A percentile compares a stretch with the other conserved stretches of the same genome.
Conservation (phyloP, 2,888 invertebrate genomes). For the Trisateles emortualis region DNA sequence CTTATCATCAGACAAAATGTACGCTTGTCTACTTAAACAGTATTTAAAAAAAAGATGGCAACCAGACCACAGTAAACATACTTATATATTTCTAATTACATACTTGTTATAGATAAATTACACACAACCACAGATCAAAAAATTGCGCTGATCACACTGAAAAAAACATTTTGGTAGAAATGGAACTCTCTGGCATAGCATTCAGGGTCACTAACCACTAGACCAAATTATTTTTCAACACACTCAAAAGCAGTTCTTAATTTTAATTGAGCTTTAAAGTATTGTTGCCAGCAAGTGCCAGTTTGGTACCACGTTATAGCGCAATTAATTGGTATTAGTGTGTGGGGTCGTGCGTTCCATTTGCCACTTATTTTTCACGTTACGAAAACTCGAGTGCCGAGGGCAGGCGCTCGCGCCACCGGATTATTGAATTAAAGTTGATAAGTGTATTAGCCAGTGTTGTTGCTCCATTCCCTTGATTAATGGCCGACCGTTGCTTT, state of each 20-base stretch:
- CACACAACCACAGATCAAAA: too few relatives aligned
- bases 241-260: background rate
- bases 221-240: too few relatives aligned
- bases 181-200: too few relatives aligned
- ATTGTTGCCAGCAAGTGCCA: slow-evolving; percentile 1
- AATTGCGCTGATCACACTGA: too few relatives aligned
- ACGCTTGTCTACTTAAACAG: too few relatives aligned
- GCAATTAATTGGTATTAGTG: slow-evolving; percentile 80
- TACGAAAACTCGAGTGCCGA: slow-evolving; percentile 71
- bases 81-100: too few relatives aligned
- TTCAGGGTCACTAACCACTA: too few relatives aligned
- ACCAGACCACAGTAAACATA: too few relatives aligned
- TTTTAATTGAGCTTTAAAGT: slow-evolving; percentile 3
- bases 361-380: slow-evolving; percentile 80
- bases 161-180: too few relatives aligned
- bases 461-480: slow-evolving; percentile 83
- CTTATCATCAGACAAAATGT: too few relatives aligned
- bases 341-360: slow-evolving; percentile 76
- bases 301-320: slow-evolving; percentile 44
- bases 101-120: too few relatives aligned
- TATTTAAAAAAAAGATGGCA: too few relatives aligned
- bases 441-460: slow-evolving; percentile 85
- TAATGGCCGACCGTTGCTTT: slow-evolving; percentile 81
- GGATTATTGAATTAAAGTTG: slow-evolving; percentile 86
- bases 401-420: slow-evolving; percentile 67